These are phyloP conservation scores for Drosophila melanogaster DNA, from an alignment of 1,140 invertebrate species.

Conservation along the genomic window Release_6_plus_ISO1_MT NC_004354.4:17069001-17069500, in stretches of 20 bases:
- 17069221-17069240: not conserved
- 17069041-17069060: conserved; percentile 32
- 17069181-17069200: not conserved
- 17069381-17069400: conserved; percentile 8
- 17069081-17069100: conserved; percentile 53
- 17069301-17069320: conserved; percentile 5
- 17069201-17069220: conserved; percentile 1
- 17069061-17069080: conserved; percentile 49
- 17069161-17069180: conserved; percentile 8
- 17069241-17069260: not conserved
- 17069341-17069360: conserved; percentile 5
- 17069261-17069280: not conserved
- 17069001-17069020: conserved; percentile 49
- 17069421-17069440: conserved; percentile 44
- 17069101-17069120: conserved; percentile 52
- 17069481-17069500: conserved; percentile 67
- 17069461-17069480: conserved; percentile 31
- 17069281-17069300: not conserved
- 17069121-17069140: conserved; percentile 16
- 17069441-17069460: conserved; percentile 38
- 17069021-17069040: conserved; percentile 9
- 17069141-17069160: conserved; percentile 54
- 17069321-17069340: conserved; percentile 1
- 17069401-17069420: conserved; percentile 35
- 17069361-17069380: conserved; percentile 11